phyloP scores from a whole-genome alignment of 2,113 vertebrate species.

The Chrysemys picta region DNA sequence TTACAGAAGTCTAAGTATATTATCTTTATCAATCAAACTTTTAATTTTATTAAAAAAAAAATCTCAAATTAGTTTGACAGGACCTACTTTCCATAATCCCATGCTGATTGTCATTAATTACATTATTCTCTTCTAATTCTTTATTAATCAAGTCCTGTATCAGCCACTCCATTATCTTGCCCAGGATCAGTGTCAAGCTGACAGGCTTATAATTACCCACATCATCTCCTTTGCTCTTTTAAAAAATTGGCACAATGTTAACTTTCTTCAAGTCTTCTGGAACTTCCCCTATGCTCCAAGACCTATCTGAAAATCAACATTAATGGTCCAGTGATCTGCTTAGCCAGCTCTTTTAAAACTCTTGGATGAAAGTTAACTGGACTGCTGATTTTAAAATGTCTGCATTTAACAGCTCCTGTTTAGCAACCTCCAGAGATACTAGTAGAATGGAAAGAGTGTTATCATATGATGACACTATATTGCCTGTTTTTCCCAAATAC shows the following conservation, averaged over 20 bases:
- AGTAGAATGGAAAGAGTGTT: neutral
- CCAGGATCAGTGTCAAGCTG: neutral
- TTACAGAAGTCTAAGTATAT: neutral
- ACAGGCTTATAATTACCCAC: neutral
- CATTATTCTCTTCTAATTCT: neutral
- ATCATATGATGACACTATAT: neutral
- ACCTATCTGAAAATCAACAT: neutral
- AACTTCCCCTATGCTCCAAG: neutral
- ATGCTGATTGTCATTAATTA: neutral
- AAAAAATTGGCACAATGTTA: neutral
- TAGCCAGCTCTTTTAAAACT: neutral
- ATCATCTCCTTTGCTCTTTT: neutral
- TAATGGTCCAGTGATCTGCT: neutral
- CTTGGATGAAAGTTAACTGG: neutral
- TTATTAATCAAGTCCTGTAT: neutral
- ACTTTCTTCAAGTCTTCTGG: neutral
- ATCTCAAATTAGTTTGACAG: neutral
- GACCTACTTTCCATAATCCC: neutral
- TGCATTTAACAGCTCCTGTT: neutral
- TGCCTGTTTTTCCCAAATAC: neutral
- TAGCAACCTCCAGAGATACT: neutral
- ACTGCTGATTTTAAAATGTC: neutral
- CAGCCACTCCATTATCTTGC: neutral
- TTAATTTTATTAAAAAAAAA: neutral
- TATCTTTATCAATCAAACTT: neutral